Evolutionary conservation across 2,797 vertebrate genomes (phyloP).

Genomic region (Poecilia velifera): DNA sequence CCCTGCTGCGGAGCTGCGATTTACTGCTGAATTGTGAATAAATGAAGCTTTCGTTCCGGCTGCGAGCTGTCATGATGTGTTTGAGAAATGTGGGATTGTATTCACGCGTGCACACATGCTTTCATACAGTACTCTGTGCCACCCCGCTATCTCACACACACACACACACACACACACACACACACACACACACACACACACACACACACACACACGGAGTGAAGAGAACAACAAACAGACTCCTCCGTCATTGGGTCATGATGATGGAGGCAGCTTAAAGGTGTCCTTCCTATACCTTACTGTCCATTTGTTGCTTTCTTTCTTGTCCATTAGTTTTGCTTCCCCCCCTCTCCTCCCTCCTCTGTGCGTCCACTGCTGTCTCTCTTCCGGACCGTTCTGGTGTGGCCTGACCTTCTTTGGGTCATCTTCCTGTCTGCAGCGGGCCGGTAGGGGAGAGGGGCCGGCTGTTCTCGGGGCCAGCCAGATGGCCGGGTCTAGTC

Average conservation of each 20-base stretch:
- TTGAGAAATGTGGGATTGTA: slow-evolving; percentile 65
- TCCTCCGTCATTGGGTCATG: slow-evolving; percentile 68
- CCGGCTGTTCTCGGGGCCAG: slow-evolving; percentile 65
- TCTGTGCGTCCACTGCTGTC: slow-evolving; percentile 14
- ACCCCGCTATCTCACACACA: not conserved
- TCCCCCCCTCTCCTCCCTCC: slow-evolving; percentile 29
- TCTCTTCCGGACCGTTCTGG: slow-evolving; percentile 38
- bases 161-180: slow-evolving; percentile 1
- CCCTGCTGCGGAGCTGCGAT: slow-evolving; percentile 64
- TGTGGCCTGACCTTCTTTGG: slow-evolving; percentile 67
- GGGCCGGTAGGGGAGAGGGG: slow-evolving; percentile 45
- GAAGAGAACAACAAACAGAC: slow-evolving; percentile 41
- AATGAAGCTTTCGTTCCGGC: slow-evolving; percentile 75
- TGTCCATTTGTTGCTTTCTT: slow-evolving; percentile 56
- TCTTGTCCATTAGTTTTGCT: slow-evolving; percentile 64
- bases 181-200: not conserved
- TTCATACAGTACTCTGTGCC: slow-evolving; percentile 18
- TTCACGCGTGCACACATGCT: slow-evolving; percentile 64
- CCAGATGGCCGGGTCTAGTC: slow-evolving; percentile 74
- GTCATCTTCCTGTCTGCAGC: slow-evolving; percentile 61
- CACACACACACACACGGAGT: slow-evolving; percentile 8
- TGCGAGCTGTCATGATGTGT: slow-evolving; percentile 78
- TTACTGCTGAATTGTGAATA: slow-evolving; percentile 78
- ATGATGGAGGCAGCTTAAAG: slow-evolving; percentile 66
- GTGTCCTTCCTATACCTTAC: slow-evolving; percentile 63